Base-by-base conservation (phyloP, 30 jellyfish, hydroid and myxozoan genomes). In the Catostylus mosaicus region DNA sequence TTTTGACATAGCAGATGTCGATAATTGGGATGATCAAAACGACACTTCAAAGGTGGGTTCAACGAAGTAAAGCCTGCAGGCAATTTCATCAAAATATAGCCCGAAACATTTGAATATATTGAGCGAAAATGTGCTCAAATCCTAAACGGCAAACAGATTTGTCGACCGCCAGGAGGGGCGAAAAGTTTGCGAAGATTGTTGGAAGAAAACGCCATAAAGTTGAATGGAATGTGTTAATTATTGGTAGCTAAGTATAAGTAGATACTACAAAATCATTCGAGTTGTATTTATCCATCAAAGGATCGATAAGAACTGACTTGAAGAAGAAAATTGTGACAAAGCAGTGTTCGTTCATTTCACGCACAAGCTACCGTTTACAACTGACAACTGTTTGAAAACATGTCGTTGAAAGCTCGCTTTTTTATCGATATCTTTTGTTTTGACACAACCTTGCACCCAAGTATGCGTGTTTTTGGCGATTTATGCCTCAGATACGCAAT, bases 1-100 rank as follows among this genome's bases (percentile, higher is more conserved):
- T 80, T 88, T 88, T 79, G 97, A 88, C 86, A 88, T 88, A 79
- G 92, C 97, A 71, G 97, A 88, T 88, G 96, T 88, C 89, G 96
- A 76, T 75, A 88, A 79, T 88, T 88, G 97, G 97, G 97, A 88
- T 64, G 97, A 78, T 73, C 93, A 88, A 79, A 88, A 78, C 93
- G 88, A 88, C 88, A 87, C 71, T 73, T 66, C 97, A 50, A 88
- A 88, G 97, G 97, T 88, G 97, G 97, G 97, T 88, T 88, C 67
- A 35, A 48, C 6, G 72, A 71, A 73, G 82, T 67, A 56, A 74
- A 35, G 61, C 85, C 73, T 68, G 37, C 80, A 46, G 51, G 76
- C 73, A 70, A 22, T 82, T 61, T 29, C 51, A 38, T 29, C 38
- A 45, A 67, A 67, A 47, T 35, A 77, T 65, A 12, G 86, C 92